Conservation (phyloP, 2,888 invertebrate genomes). For the Leucania comma region DNA sequence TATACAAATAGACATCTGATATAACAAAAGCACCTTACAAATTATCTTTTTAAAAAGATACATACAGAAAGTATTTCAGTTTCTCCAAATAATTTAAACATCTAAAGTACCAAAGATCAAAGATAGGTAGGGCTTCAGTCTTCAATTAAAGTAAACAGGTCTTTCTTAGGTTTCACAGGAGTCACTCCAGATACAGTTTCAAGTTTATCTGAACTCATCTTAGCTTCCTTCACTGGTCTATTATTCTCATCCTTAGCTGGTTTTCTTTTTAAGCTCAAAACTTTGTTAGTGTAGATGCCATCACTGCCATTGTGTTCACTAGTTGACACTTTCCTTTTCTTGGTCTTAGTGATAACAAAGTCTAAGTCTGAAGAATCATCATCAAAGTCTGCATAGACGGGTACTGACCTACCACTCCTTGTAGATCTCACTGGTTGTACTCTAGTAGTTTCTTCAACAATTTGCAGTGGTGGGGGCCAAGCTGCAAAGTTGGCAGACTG, state of each 20-base stretch:
- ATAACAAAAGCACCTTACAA: slow-evolving; percentile 36
- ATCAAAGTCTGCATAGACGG: slow-evolving; percentile 85
- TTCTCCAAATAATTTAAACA: slow-evolving; percentile 12
- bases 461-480: slow-evolving; percentile 87
- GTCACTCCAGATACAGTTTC: slow-evolving; percentile 58
- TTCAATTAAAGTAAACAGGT: slow-evolving; percentile 75
- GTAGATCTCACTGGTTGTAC: slow-evolving; percentile 83
- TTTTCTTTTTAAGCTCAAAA: slow-evolving; percentile 84
- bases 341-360: slow-evolving; percentile 82
- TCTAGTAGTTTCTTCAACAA: slow-evolving; percentile 83
- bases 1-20: slow-evolving; percentile 25
- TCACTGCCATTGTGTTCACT: slow-evolving; percentile 77
- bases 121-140: slow-evolving; percentile 71
- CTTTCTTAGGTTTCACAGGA: slow-evolving; percentile 73
- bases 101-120: slow-evolving; percentile 35
- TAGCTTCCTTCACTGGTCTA: slow-evolving; percentile 79
- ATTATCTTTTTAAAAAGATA: slow-evolving; percentile 15
- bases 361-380: slow-evolving; percentile 87
- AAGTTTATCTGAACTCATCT: slow-evolving; percentile 70
- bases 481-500: slow-evolving; percentile 79
- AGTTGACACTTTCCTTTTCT: slow-evolving; percentile 82
- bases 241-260: slow-evolving; percentile 80
- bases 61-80: slow-evolving; percentile 16
- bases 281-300: slow-evolving; percentile 79
- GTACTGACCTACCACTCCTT: slow-evolving; percentile 84